Evolutionary conservation across 2,797 vertebrate species (phyloP), one percentile per base, ranked within the genome.

Genomic region (Girardinus metallicus): DNA sequence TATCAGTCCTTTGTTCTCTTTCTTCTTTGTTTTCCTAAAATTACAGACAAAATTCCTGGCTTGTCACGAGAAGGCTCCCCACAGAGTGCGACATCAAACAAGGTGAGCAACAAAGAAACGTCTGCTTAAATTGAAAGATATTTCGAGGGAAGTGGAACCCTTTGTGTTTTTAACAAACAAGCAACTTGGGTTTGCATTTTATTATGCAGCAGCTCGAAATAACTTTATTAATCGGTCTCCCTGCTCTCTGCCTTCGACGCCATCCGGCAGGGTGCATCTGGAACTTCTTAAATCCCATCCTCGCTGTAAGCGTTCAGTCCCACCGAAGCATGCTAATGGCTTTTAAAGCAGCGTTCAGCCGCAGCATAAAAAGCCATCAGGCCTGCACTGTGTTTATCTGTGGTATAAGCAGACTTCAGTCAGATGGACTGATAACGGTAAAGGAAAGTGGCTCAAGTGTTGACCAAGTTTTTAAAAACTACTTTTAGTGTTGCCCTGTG

Each of bases 1-100:
- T 74, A 29, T 79, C 77, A 81, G 64, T 68, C 15, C 26, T 70
- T 8, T 43, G 44, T 9, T 23, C 70, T 11, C 36, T 2, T 66
- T 49, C 18, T 36, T 73, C 18, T 80, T 34, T 80, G 34, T 71
- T 31, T 57, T 60, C 11, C 7, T 47, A 36, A 55, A 77, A 55
- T 88, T 53, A 3, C 89, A 99, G 97, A 95, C 93, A 97, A 98
- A 95, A 98, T 96, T 21, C 94, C 95, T 1, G 93, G 94, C 88
- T 96, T 96, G 41, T 95, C 97, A 70, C 95, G 97, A 94, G 98
- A 99, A 64, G 96, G 96, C 29, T 99, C 98, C 21, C 98, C 98
- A 36, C 97, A 97, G 76, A 98, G 97, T 78, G 96, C 96, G 36
- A 91, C 95, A 76, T 95, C 96, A 47, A 91, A 91, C 90, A 99